Evolutionary conservation across 2,888 invertebrate genomes (phyloP).

Genomic region (Mythimna lalbum): DNA sequence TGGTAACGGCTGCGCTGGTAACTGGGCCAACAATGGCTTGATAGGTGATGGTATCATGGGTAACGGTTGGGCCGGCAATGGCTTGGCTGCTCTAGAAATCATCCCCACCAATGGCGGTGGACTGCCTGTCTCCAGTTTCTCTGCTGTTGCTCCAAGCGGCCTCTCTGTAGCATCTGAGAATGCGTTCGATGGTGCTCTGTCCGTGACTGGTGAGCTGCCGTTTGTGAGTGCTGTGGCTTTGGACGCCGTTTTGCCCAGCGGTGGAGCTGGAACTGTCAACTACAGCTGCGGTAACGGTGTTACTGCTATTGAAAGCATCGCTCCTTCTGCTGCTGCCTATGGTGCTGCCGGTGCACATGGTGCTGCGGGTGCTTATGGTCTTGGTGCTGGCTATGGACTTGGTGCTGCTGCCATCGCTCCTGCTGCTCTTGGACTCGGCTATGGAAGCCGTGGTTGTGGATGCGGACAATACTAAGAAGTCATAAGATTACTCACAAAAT

Average conservation of each 20-base stretch:
- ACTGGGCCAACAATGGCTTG: conserved; percentile 9
- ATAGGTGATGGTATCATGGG: conserved; percentile 12
- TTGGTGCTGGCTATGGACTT: conserved; percentile 16
- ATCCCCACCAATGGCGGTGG: conserved; percentile 55
- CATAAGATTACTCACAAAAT: too few species aligned
- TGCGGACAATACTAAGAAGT: conserved; percentile 2
- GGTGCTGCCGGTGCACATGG: not conserved
- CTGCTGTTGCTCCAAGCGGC: conserved; percentile 43
- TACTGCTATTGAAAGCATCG: conserved; percentile 40
- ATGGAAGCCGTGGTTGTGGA: conserved; percentile 28
- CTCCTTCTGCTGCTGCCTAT: conserved; percentile 24
- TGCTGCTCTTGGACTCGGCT: conserved; percentile 11
- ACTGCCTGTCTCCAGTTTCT: conserved; percentile 49
- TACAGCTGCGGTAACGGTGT: conserved; percentile 49
- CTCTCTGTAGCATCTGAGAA: conserved; percentile 58
- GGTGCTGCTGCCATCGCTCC: conserved; percentile 10
- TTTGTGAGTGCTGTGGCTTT: conserved; percentile 48
- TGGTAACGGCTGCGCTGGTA: not conserved
- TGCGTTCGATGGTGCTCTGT: conserved; percentile 52
- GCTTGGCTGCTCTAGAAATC: conserved; percentile 52
- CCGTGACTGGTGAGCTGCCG: conserved; percentile 51
- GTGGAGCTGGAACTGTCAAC: conserved; percentile 50
- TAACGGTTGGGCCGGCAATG: not conserved
- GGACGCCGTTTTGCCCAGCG: conserved; percentile 43
- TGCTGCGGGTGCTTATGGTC: conserved; percentile 3